phyloP scores from a whole-genome alignment of 2,888 invertebrate genomes.

The Trissolcus brochymenae region DNA sequence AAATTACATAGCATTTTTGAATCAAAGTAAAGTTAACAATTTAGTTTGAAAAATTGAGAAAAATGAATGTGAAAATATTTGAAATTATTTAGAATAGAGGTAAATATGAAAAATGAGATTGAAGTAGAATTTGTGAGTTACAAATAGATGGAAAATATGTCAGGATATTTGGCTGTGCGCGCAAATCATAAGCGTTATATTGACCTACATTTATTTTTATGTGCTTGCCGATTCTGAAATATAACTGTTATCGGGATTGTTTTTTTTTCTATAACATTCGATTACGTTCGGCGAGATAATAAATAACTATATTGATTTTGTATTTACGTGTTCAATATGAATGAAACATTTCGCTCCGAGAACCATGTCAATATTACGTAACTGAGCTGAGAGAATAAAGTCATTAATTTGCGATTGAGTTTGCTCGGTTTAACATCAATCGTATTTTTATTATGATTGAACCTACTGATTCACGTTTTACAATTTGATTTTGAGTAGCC shows the following conservation, averaged over 20 bases:
- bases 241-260: conserved; percentile 4
- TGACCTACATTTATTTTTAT: conserved; percentile 28
- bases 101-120: no score
- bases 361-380: conserved; percentile 20
- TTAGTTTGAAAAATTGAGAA: no score
- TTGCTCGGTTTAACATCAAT: conserved; percentile 16
- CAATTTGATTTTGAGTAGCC: background rate
- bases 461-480: conserved; percentile 6
- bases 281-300: conserved; percentile 4
- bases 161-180: background rate
- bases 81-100: no score
- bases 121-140: no score
- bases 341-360: background rate
- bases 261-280: background rate
- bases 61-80: no score
- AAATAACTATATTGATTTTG: conserved; percentile 8
- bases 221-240: conserved; percentile 11
- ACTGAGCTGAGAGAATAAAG: conserved; percentile 15
- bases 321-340: conserved; percentile 8
- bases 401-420: conserved; percentile 20
- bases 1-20: no score
- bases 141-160: no score
- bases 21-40: no score
- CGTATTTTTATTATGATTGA: conserved; percentile 2
- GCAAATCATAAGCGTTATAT: conserved; percentile 14